These are phyloP conservation scores for Protonibea diacanthus DNA, from an alignment of 2,797 vertebrate species.

Conservation along the genomic window DNA sequence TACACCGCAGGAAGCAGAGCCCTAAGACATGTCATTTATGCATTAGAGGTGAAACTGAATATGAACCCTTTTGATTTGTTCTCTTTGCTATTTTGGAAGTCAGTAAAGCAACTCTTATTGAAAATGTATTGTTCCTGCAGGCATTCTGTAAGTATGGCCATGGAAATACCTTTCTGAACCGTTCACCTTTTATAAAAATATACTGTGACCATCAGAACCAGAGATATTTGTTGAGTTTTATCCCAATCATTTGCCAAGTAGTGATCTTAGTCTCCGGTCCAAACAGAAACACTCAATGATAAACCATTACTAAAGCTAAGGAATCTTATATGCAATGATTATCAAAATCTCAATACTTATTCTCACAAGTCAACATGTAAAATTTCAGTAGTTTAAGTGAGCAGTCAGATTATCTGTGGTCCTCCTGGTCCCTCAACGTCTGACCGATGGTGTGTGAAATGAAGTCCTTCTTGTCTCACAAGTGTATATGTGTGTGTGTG, in stretches of 20 bases:
- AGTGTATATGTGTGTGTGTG: conserved; percentile 5
- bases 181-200: conserved; percentile 51
- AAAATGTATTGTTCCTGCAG: conserved; percentile 27
- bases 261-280: neutral
- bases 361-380: conserved; percentile 44
- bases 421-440: neutral
- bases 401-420: conserved; percentile 15
- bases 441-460: conserved; percentile 22
- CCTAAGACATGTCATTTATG: conserved; percentile 1
- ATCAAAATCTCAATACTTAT: conserved; percentile 53
- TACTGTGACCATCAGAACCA: conserved; percentile 15
- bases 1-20: neutral
- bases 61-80: neutral
- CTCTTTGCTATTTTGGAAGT: neutral
- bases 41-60: neutral
- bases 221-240: conserved; percentile 2
- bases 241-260: conserved; percentile 17
- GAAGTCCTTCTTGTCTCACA: neutral
- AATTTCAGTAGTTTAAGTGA: conserved; percentile 31
- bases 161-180: conserved; percentile 9
- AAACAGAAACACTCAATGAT: conserved; percentile 44
- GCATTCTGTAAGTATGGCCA: conserved; percentile 21
- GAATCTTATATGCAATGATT: conserved; percentile 39
- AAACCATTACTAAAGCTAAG: conserved; percentile 38
- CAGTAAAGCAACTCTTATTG: neutral